phyloP scores from a whole-genome alignment of 1,140 invertebrate genomes.

The Triops cancriformis region DNA sequence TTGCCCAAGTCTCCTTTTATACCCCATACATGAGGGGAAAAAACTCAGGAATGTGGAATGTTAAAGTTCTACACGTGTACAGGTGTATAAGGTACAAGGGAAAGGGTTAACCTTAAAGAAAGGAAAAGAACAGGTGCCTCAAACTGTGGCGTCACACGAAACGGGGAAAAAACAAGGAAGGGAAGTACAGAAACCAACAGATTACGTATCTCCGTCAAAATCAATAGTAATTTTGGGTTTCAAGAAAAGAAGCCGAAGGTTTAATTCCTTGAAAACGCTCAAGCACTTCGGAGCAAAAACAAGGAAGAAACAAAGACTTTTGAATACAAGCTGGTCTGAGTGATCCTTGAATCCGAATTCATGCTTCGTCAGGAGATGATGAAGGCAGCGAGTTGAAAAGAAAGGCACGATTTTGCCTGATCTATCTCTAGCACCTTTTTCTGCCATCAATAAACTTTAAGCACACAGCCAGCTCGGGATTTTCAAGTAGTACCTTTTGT shows the following conservation, averaged over 20 bases:
- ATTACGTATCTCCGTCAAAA: not conserved
- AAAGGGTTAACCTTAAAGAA: too few species aligned
- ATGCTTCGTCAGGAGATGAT: not conserved
- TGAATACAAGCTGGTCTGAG: not conserved
- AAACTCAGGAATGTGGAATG: too few species aligned
- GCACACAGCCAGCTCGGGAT: constrained; percentile 2
- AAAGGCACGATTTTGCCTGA: constrained; percentile 1
- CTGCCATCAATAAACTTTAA: not conserved
- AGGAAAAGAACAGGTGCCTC: too few species aligned
- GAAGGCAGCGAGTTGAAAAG: not conserved
- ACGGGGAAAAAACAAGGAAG: too few species aligned
- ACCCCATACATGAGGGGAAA: too few species aligned
- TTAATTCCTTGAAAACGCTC: not conserved
- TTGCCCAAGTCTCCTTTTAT: too few species aligned
- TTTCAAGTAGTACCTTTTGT: not conserved
- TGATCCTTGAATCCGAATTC: not conserved
- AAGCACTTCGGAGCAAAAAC: not conserved
- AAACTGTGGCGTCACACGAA: too few species aligned
- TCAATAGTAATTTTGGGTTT: not conserved
- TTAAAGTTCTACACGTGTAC: too few species aligned
- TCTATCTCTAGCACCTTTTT: constrained; percentile 1
- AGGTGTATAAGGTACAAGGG: too few species aligned
- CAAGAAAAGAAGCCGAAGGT: not conserved
- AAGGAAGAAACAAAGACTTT: not conserved
- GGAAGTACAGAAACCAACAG: not conserved